Percentiles rank a stretch among this genome's conserved stretches.
phyloP scores from a whole-genome alignment of 2,888 invertebrate genomes.

The Apamea crenata region DNA sequence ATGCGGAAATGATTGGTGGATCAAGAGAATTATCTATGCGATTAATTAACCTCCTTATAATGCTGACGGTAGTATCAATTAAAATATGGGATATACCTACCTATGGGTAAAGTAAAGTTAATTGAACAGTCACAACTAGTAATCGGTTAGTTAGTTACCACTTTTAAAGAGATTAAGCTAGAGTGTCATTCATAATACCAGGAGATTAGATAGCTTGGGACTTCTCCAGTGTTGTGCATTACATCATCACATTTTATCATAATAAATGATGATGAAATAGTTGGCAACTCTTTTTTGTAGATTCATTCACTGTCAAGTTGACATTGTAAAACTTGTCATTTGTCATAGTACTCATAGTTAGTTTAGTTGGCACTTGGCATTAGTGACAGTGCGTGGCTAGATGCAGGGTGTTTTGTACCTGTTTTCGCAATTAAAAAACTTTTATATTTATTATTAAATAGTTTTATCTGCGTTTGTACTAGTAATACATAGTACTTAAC shows the following conservation, averaged over 20 bases:
- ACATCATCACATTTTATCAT: constrained; percentile 15
- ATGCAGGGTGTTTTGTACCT: neutral
- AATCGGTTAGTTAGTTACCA: neutral
- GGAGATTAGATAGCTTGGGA: constrained; percentile 28
- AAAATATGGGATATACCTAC: neutral
- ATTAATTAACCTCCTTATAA: neutral
- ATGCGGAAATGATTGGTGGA: neutral
- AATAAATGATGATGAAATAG: constrained; percentile 34
- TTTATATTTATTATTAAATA: constrained; percentile 8
- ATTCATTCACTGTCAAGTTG: constrained; percentile 36
- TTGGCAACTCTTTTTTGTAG: constrained; percentile 30
- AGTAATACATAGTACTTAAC: neutral
- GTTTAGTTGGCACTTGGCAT: no score
- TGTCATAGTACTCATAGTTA: no score
- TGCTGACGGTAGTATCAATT: no score
- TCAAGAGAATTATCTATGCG: neutral
- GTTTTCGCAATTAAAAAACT: neutral
- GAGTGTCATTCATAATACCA: neutral
- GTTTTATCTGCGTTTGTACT: constrained; percentile 5
- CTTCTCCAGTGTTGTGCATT: neutral
- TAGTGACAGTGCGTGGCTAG: constrained; percentile 43
- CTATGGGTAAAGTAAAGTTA: neutral
- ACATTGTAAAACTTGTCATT: constrained; percentile 8
- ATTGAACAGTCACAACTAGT: neutral
- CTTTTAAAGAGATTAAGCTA: neutral